These are phyloP conservation scores for Brachionus rubens DNA, from an alignment of 1,140 invertebrate genomes.

Conservation along the genomic window DNA sequence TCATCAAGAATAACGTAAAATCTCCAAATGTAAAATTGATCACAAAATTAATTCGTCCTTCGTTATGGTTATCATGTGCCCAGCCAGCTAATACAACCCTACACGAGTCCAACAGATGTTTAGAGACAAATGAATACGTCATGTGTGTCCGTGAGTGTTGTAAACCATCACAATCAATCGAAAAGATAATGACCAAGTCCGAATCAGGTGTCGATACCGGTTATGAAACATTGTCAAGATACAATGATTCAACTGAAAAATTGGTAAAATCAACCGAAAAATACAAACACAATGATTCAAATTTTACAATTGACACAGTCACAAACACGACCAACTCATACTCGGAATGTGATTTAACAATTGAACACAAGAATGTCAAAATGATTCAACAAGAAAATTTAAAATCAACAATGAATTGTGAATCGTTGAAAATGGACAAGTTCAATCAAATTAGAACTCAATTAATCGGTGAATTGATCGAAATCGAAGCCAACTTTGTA, in stretches of 20 bases:
- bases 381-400: background rate
- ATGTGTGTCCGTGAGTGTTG: constrained; percentile 6
- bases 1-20: background rate
- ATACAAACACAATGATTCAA: background rate
- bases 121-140: constrained; percentile 2
- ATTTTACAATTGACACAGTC: constrained; percentile 6
- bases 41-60: background rate
- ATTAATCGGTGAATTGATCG: constrained; percentile 24
- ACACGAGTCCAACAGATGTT: background rate
- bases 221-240: constrained; percentile 15
- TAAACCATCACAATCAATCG: background rate
- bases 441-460: constrained; percentile 16
- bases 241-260: constrained; percentile 1
- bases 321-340: constrained; percentile 23
- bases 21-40: background rate
- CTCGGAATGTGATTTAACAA: constrained; percentile 3
- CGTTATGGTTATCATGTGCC: constrained; percentile 14
- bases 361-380: background rate
- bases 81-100: constrained; percentile 18
- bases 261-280: background rate
- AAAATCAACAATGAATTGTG: background rate
- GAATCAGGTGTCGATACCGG: constrained; percentile 6
- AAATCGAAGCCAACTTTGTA: constrained; percentile 35
- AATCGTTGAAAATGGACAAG: constrained; percentile 9
- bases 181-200: background rate